Evolutionary conservation across 92 coral and sea anemone genomes (phyloP).

Genomic region (Parazoanthus atlanticus): DNA sequence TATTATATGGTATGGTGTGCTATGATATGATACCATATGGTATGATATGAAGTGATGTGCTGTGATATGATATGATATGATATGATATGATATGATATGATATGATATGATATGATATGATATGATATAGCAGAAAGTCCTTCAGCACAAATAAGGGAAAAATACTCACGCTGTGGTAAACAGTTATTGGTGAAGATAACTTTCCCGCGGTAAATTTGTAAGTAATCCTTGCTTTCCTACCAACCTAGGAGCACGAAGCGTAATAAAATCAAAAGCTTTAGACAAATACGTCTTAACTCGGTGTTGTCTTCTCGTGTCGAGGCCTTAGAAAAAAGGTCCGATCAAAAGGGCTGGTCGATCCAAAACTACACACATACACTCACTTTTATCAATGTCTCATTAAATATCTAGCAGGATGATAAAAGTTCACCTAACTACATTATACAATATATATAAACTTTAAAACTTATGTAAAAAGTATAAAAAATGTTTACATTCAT

Average conservation of each 20-base stretch:
- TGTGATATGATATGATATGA: no score
- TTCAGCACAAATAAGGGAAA: not conserved
- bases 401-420: no score
- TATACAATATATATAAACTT: no score
- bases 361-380: not conserved
- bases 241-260: not conserved
- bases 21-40: no score
- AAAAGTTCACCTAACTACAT: no score
- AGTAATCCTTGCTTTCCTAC: not conserved
- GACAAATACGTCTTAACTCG: not conserved
- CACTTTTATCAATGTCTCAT: no score
- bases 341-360: not conserved
- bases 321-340: not conserved
- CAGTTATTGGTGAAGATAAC: conserved; percentile 4
- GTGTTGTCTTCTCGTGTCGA: not conserved
- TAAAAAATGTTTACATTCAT: no score
- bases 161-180: conserved; percentile 26
- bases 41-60: no score
- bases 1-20: not conserved
- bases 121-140: not conserved
- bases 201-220: conserved; percentile 7
- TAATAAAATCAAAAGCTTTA: no score
- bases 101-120: no score
- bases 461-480: no score
- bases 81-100: no score